Conservation (phyloP, 1,140 invertebrate genomes). For the Planococcus citri region DNA sequence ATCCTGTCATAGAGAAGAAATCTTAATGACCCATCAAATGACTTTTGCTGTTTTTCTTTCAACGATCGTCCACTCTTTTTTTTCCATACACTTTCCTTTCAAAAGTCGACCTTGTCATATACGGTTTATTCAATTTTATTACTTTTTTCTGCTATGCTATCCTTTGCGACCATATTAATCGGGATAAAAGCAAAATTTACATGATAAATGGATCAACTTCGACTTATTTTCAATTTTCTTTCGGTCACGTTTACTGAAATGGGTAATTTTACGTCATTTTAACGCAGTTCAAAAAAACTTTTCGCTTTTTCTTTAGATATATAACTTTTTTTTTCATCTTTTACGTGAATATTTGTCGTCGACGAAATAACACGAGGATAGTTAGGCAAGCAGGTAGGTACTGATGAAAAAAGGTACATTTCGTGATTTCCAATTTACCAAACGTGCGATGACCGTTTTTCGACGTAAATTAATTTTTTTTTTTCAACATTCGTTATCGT, state of each 20-base stretch:
- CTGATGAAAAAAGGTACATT: too few relatives aligned
- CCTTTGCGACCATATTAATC: background rate
- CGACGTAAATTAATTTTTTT: too few relatives aligned
- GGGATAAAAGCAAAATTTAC: background rate
- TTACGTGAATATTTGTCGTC: too few relatives aligned
- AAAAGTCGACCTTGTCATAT: background rate
- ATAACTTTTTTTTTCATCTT: too few relatives aligned
- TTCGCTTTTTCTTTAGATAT: too few relatives aligned
- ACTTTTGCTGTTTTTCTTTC: background rate
- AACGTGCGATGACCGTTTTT: too few relatives aligned
- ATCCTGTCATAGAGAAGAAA: background rate
- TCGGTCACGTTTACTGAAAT: background rate
- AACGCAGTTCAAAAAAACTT: background rate
- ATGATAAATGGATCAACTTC: background rate
- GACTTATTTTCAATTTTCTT: background rate
- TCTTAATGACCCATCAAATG: conserved; percentile 6
- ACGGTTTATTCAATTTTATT: background rate
- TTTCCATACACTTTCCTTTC: background rate
- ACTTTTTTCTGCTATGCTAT: too few relatives aligned
- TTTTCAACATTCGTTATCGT: too few relatives aligned
- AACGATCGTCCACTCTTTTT: background rate
- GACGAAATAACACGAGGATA: too few relatives aligned
- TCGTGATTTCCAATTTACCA: too few relatives aligned
- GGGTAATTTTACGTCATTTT: background rate
- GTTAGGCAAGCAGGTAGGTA: too few relatives aligned